Base-by-base conservation (phyloP, 2,888 invertebrate species). In the Macaria notata region DNA sequence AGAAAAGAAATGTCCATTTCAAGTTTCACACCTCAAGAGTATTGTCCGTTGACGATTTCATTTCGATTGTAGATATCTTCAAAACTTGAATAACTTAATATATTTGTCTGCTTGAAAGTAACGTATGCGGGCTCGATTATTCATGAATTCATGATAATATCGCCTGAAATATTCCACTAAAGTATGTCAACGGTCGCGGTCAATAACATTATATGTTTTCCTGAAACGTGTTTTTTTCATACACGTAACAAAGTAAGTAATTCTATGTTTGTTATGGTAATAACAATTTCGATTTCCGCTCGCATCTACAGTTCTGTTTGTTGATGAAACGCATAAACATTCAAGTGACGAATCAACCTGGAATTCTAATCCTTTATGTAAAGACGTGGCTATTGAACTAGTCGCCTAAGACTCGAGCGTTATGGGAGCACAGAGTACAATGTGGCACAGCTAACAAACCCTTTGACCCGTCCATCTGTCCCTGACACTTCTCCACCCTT, bases 1-100 rank as follows among this genome's bases (percentile, higher is more conserved):
- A 54, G 50, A 45, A 54, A 50, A 45, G 36, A 47, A 31, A 59
- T 81, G 78, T 66, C 74, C 74, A 76, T 75, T 84, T 77, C 67
- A 66, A 78, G 76, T 77, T 80, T 83, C 77, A 81, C 79, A 78
- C 78, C 75, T 31, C 42, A 36, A 7, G 4, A 41, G 4, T 64
- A 70, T 67, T 62, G 61, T 50, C 9, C 36, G 31, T 39, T 61
- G 61, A 60, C 53, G 49, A 64, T 61, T 60, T 46, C 58, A 62
- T 63, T 66, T 47, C 47, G 51, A 57, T 48, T 50, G 50, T 31
- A 49, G 42, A 54, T 60, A n/a, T 4, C 4, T 6, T 6, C 33
- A 36, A 6, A 7, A 4, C 33, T 36, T 36, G 19, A 19, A 36
- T 36, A 36, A 36, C 7, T 36, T 36, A 6, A 36, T 36, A 36